Conservation (phyloP, 1,140 invertebrate genomes). For the Cecropterus lyciades region DNA sequence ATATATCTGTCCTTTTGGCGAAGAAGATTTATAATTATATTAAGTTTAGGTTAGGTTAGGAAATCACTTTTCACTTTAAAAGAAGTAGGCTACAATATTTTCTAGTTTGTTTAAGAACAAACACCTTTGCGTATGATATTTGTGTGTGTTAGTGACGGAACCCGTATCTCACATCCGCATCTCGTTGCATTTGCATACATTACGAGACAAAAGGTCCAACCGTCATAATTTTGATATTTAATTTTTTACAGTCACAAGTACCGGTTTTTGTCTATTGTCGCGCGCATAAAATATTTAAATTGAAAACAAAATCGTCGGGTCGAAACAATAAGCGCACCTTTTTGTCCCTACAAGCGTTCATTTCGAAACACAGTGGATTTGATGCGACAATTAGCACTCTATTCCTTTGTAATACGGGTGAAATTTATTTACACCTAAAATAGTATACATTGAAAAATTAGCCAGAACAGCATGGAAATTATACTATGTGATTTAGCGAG, state of each 20-base stretch:
- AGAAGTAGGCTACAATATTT: too few species aligned
- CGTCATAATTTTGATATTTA: conserved; percentile 82
- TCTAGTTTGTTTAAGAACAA: too few species aligned
- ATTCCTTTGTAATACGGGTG: not conserved
- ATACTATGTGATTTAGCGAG: conserved; percentile 42
- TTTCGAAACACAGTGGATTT: conserved; percentile 38
- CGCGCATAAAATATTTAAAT: conserved; percentile 80
- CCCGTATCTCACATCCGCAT: conserved; percentile 41
- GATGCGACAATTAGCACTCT: conserved; percentile 28
- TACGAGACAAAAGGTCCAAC: conserved; percentile 65
- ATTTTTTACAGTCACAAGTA: conserved; percentile 81
- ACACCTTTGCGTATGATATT: too few species aligned
- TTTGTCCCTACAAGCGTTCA: conserved; percentile 52
- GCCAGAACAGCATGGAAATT: conserved; percentile 65
- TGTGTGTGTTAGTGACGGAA: not conserved
- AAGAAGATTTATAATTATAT: too few species aligned
- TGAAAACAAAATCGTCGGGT: conserved; percentile 73
- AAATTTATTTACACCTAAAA: conserved; percentile 12
- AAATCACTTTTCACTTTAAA: too few species aligned
- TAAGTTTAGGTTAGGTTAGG: too few species aligned
- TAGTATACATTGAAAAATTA: conserved; percentile 55
- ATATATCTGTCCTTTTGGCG: too few species aligned
- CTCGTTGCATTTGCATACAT: conserved; percentile 71
- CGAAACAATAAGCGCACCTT: conserved; percentile 73
- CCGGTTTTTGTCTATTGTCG: conserved; percentile 81